phyloP scores from a whole-genome alignment of 2,888 invertebrate genomes.

The Dasysyrphus albostriatus region DNA sequence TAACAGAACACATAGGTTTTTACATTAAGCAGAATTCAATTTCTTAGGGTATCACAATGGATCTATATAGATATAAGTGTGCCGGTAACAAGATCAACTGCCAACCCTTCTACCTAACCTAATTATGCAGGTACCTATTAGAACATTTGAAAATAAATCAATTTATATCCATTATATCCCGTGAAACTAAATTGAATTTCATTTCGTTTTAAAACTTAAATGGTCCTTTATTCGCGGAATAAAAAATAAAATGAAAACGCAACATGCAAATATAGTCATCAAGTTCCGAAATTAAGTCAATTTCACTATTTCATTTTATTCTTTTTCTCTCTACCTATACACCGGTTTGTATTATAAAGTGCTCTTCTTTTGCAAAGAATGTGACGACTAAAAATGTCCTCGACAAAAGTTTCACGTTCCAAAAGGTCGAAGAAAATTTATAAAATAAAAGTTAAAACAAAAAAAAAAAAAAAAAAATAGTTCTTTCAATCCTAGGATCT shows the following conservation, averaged over 20 bases:
- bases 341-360: background rate
- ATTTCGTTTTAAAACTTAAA: conserved; percentile 49
- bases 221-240: conserved; percentile 26
- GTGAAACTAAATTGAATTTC: conserved; percentile 56
- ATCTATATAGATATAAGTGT: no score
- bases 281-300: conserved; percentile 63
- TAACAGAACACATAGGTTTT: no score
- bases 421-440: conserved; percentile 26
- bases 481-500: conserved; percentile 44
- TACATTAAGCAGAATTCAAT: no score
- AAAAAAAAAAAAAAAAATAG: background rate
- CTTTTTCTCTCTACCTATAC: background rate
- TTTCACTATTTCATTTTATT: conserved; percentile 53
- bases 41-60: no score
- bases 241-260: conserved; percentile 30
- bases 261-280: conserved; percentile 66
- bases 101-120: no score
- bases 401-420: conserved; percentile 53
- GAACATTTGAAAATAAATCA: background rate
- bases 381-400: conserved; percentile 55
- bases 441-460: background rate
- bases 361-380: conserved; percentile 3
- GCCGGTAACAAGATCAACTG: no score
- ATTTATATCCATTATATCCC: conserved; percentile 33
- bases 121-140: no score